Base-by-base conservation (phyloP, 2,888 invertebrate genomes). In the Yponomeuta plumbellus region DNA sequence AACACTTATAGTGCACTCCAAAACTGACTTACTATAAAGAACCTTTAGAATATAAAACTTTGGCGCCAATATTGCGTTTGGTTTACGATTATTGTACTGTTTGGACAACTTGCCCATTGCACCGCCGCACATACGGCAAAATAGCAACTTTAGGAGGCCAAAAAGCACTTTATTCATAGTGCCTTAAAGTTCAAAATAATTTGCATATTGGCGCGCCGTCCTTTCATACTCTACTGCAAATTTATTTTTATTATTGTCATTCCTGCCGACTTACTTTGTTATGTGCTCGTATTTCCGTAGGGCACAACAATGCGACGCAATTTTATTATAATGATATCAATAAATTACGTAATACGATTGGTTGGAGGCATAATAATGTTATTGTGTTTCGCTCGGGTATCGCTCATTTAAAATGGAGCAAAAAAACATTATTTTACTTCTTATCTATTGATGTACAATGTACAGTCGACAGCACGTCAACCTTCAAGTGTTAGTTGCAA, bases 201-300 rank as follows among this genome's bases (percentile, higher is more conserved):
- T n/a, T n/a, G n/a, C n/a, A n/a, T n/a, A n/a, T n/a, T n/a, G n/a
- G n/a, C n/a, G n/a, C n/a, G n/a, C n/a, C 65, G n/a, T 40, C 40
- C 40, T 63, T 63, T 40, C 67, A 66, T 69, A 71, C 70, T 71
- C 69, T 70, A 66, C 57, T 57, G 66, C 58, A 67, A 71, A 73
- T 73, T 73, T 73, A 73, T 73, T 71, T 68, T 70, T 71, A 71
- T 71, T 69, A 71, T 70, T 71, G 69, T 69, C 69, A 69, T 69
- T 68, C 67, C 34, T n/a, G 44, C 62, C 63, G 57, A 64, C 64
- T 64, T 64, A 64, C 56, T 64, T 64, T 64, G 63, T 63, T 63
- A 40, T 63, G 63, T 22, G 63, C 44, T 44, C 40, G 52, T 44
- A 63, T 63, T 63, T 63, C 63, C 44, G 63, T 63, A 44, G 63